Base-by-base conservation (phyloP, 1,140 invertebrate species). In the Dendrolimus kikuchii region DNA sequence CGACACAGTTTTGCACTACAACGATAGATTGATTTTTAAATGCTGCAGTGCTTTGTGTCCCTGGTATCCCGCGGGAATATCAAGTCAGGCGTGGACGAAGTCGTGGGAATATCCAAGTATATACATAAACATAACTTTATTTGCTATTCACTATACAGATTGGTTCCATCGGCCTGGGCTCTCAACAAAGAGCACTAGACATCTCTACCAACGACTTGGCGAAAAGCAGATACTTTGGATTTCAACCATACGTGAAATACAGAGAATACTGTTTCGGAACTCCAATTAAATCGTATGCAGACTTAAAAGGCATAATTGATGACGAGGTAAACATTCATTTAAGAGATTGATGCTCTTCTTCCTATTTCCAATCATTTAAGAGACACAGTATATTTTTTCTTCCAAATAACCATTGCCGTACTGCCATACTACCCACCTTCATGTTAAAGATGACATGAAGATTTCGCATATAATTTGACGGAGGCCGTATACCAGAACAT, bases 261-360 rank as follows among this genome's bases (percentile, higher is more conserved):
- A 49, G 48, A 49, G 48, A 49, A 7, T 40, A 9, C 38, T 49
- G 48, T 42, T 61, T 54, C 0, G 68, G 70, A n/a, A 65, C 62
- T 36, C 8, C 36, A 2, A 64, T 68, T 9, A 68, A 50, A 0
- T 66, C 36, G 7, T 81, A 76, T 54, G 65, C 71, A 7, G 78
- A 81, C 60, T 53, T 81, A 6, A 6, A 41, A 36, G 62, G 72
- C 37, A 45, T 58, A 6, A 71, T 81, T 40, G 72, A 74, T 46
- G 59, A 64, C 49, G 72, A 79, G 55, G 76, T 74, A 62, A 59
- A 51, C 56, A 48, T 23, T 23, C 23, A 3, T 2, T 23, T 2
- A 23, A 23, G 23, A 23, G 23, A 23, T 23, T 1, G 23, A 23
- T 23, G 23, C 23, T 23, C 23, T 23, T 23, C 23, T 23, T 23